These are phyloP conservation scores for Pyrgilauda ruficollis DNA, from an alignment of 2,113 vertebrate species.

Conservation along the genomic window DNA sequence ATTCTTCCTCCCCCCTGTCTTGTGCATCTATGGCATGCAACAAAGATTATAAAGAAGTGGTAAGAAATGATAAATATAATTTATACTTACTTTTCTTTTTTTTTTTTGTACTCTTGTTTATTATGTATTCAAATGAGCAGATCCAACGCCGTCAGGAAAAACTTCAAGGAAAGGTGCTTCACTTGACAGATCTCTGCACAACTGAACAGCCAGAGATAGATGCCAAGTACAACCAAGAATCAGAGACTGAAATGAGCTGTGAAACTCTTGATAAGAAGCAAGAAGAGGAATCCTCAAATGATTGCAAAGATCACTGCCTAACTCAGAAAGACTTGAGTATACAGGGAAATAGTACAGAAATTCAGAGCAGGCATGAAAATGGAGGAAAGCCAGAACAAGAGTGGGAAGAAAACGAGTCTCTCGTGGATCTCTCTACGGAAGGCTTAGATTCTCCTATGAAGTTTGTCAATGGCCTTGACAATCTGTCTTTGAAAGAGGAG, in stretches of 20 bases:
- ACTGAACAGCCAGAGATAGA: constrained; percentile 40
- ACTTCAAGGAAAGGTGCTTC: constrained; percentile 74
- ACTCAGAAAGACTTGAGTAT: constrained; percentile 12
- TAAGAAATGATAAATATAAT: not conserved
- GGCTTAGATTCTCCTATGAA: not conserved
- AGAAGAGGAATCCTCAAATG: constrained; percentile 22
- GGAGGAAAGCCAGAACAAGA: constrained; percentile 3
- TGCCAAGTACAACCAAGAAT: not conserved
- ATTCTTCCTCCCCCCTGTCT: not conserved
- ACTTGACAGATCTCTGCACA: constrained; percentile 37
- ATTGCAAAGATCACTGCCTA: not conserved
- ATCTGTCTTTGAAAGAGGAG: constrained; percentile 6
- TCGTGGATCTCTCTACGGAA: not conserved
- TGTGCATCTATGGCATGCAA: not conserved
- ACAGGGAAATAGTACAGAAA: constrained; percentile 5
- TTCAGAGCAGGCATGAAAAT: constrained; percentile 23
- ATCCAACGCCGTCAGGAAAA: constrained; percentile 89
- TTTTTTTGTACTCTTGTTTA: not conserved
- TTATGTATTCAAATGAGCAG: constrained; percentile 65
- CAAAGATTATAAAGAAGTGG: not conserved
- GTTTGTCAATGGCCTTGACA: constrained; percentile 44
- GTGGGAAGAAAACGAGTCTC: not conserved
- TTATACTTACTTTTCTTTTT: not conserved
- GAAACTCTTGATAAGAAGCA: constrained; percentile 17
- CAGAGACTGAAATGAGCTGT: constrained; percentile 37